Evolutionary conservation across 2,797 vertebrate genomes (phyloP).

Genomic region (Gallinago nigripennis): DNA sequence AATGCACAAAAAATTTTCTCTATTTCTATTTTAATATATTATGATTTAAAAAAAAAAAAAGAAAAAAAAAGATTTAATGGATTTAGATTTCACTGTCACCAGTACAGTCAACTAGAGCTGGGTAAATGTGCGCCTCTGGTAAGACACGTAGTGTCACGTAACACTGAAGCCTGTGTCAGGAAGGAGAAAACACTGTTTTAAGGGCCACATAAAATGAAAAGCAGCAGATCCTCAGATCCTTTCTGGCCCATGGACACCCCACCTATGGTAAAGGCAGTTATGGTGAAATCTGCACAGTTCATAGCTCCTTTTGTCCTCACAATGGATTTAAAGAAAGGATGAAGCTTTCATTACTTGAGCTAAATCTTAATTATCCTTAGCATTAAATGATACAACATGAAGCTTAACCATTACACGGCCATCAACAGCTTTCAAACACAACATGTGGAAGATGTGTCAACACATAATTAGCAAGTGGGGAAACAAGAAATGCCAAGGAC

Average conservation of each 20-base stretch:
- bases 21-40: background rate
- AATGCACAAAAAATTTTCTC: fast-evolving
- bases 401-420: fast-evolving
- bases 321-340: background rate
- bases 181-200: background rate
- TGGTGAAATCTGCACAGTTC: background rate
- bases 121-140: background rate
- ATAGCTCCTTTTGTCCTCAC: background rate
- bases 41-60: background rate
- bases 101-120: background rate
- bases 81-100: background rate
- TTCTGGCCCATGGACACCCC: background rate
- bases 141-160: fast-evolving
- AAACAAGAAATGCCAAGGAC: background rate
- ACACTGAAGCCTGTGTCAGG: background rate
- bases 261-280: background rate
- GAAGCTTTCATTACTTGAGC: background rate
- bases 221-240: background rate
- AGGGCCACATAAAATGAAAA: background rate
- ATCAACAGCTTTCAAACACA: background rate
- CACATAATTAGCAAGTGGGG: background rate
- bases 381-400: background rate
- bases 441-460: fast-evolving
- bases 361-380: background rate
- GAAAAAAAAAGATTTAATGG: background rate